Conservation (phyloP, 2,888 invertebrate genomes). For the Zhuqinia jingwanae region DNA sequence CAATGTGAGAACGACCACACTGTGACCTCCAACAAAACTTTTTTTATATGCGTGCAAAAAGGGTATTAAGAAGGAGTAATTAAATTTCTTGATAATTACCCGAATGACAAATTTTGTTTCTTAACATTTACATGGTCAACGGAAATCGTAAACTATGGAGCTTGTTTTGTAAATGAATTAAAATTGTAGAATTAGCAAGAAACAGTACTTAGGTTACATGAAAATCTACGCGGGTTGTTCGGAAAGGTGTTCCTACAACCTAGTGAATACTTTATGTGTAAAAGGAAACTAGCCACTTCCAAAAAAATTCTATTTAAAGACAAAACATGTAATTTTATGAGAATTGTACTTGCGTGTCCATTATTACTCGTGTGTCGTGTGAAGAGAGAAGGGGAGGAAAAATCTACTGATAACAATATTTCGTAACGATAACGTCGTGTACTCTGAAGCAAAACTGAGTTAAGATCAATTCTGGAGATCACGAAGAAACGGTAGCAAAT, state of each 20-base stretch:
- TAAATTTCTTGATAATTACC: neutral
- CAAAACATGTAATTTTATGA: constrained; percentile 20
- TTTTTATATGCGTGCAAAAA: neutral
- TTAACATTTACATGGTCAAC: no score
- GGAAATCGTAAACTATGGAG: no score
- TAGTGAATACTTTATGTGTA: neutral
- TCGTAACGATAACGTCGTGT: constrained; percentile 15
- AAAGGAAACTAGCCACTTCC: neutral
- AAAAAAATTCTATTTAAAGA: constrained; percentile 40
- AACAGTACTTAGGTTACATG: neutral
- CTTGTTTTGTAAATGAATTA: neutral
- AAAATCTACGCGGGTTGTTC: no score
- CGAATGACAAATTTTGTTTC: neutral
- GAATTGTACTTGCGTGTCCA: neutral
- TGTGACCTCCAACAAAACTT: neutral
- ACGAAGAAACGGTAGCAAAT: constrained; percentile 33
- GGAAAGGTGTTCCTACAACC: no score
- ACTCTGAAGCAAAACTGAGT: constrained; percentile 46
- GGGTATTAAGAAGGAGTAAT: neutral
- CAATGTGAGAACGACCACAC: no score
- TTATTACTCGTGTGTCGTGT: neutral
- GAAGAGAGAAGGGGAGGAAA: constrained; percentile 21
- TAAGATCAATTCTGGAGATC: constrained; percentile 64
- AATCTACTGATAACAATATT: constrained; percentile 21
- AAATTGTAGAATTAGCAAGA: neutral